Percentiles rank a stretch among this genome's conserved stretches.
Evolutionary conservation across 2,113 vertebrate genomes (phyloP).

Genomic region (human): GRCh38 chr3:108719001-108719500

Average conservation of each 20-base stretch:
- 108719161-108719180: not conserved
- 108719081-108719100: not conserved
- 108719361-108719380: not conserved
- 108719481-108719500: conserved; percentile 36
- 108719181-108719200: not conserved
- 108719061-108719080: not conserved
- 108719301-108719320: not conserved
- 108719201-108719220: not conserved
- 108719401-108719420: not conserved
- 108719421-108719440: conserved; percentile 9
- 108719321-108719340: not conserved
- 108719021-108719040: not conserved
- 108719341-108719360: not conserved
- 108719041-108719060: not conserved
- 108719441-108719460: conserved; percentile 10
- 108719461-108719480: not conserved
- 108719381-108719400: conserved; percentile 8
- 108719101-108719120: conserved; percentile 28
- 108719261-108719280: not conserved
- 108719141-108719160: not conserved
- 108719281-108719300: not conserved
- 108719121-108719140: not conserved
- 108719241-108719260: not conserved
- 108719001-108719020: not conserved
- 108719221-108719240: not conserved